These are phyloP conservation scores for Drosophila nigritarsus DNA, from an alignment of 2,888 invertebrate species.

Conservation along the genomic window DNA sequence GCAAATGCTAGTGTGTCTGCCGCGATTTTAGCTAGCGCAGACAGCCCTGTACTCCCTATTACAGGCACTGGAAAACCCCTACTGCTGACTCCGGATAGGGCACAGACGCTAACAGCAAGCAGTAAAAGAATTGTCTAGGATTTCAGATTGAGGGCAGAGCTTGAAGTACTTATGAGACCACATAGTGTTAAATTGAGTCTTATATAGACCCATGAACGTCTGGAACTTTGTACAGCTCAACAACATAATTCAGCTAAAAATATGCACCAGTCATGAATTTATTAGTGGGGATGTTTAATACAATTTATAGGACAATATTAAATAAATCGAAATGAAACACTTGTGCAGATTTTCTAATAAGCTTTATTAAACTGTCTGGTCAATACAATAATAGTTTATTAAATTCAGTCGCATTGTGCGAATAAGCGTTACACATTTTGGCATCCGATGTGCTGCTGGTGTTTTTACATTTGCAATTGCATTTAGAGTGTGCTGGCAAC, in stretches of 20 bases:
- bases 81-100: background rate
- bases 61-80: background rate
- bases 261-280: background rate
- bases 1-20: background rate
- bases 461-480: constrained; percentile 3
- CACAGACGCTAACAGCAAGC: background rate
- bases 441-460: background rate
- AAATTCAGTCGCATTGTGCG: constrained; percentile 1
- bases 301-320: background rate
- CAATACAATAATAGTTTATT: background rate
- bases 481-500: background rate
- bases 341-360: background rate
- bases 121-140: constrained; percentile 5
- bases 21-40: constrained; percentile 22
- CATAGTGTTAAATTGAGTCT: background rate
- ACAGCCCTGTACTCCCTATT: constrained; percentile 8
- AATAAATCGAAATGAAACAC: background rate
- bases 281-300: background rate
- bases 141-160: constrained; percentile 25
- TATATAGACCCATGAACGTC: constrained; percentile 28
- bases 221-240: background rate
- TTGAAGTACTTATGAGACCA: background rate
- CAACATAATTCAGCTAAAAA: too few relatives aligned
- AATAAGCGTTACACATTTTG: constrained; percentile 40
- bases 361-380: background rate